phyloP scores from a whole-genome alignment of 2,888 invertebrate genomes.

The Mactromeris polynyma region DNA sequence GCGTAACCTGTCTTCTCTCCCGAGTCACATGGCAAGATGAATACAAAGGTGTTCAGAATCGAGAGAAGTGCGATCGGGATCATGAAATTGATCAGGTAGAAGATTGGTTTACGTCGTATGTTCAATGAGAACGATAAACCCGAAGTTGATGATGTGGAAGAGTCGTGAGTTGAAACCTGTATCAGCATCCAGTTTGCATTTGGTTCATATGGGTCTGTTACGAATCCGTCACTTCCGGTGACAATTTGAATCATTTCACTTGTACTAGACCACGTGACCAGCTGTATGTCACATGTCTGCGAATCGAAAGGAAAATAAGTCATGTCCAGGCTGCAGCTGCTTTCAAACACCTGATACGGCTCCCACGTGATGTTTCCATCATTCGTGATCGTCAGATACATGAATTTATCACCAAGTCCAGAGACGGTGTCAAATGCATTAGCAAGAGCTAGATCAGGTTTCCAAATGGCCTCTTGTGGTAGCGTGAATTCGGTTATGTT shows the following conservation, averaged over 20 bases:
- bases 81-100: constrained; percentile 64
- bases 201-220: constrained; percentile 47
- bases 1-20: constrained; percentile 70
- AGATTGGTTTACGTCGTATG: constrained; percentile 62
- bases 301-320: constrained; percentile 67
- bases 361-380: constrained; percentile 59
- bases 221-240: constrained; percentile 53
- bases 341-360: constrained; percentile 68
- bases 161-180: constrained; percentile 44
- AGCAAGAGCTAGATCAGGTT: constrained; percentile 70
- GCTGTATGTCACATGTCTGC: constrained; percentile 63
- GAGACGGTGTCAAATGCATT: constrained; percentile 64
- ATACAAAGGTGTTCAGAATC: constrained; percentile 58
- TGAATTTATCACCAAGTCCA: constrained; percentile 65
- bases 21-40: constrained; percentile 64
- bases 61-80: constrained; percentile 63
- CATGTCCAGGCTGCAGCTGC: constrained; percentile 66
- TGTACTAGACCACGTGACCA: constrained; percentile 69
- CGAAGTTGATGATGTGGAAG: constrained; percentile 56
- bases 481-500: constrained; percentile 57
- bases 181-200: constrained; percentile 72
- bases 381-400: constrained; percentile 50
- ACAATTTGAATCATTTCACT: constrained; percentile 54
- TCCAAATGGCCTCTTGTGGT: constrained; percentile 71
- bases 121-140: constrained; percentile 55